These are phyloP conservation scores for Sylvilagus bachmani DNA, from an alignment of 2,113 vertebrate species.

Conservation along the genomic window DNA sequence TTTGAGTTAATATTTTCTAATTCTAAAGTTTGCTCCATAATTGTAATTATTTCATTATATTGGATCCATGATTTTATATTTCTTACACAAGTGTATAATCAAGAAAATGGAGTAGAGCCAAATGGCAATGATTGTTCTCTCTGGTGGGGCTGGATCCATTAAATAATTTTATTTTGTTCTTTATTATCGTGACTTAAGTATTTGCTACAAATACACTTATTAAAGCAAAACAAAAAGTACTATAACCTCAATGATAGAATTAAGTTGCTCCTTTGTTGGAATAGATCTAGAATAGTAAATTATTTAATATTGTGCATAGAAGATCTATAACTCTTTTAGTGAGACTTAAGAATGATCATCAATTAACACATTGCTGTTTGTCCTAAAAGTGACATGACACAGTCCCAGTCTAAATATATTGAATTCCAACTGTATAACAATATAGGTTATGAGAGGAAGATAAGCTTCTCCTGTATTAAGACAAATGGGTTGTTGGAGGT, in stretches of 20 bases:
- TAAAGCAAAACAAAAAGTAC: background rate
- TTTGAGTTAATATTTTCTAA: background rate
- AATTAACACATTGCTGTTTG: background rate
- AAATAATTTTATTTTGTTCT: background rate
- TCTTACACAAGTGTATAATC: background rate
- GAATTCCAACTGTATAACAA: background rate
- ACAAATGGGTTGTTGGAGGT: background rate
- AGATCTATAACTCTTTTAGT: background rate
- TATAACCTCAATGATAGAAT: background rate
- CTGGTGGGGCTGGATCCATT: background rate
- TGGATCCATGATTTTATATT: background rate
- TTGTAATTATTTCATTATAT: background rate
- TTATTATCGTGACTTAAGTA: background rate
- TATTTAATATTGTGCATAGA: background rate
- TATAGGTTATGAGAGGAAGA: background rate
- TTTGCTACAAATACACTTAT: conserved; percentile 24
- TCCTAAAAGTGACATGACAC: background rate
- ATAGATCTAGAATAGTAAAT: background rate
- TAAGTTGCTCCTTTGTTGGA: no score
- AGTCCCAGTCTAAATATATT: background rate
- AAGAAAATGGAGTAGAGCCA: background rate
- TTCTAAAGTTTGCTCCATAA: background rate
- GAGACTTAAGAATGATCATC: background rate
- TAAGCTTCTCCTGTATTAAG: background rate
- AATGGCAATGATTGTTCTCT: background rate